These are phyloP conservation scores for Nycticebus coucang DNA, from an alignment of 2,113 vertebrate species.

Conservation along the genomic window DNA sequence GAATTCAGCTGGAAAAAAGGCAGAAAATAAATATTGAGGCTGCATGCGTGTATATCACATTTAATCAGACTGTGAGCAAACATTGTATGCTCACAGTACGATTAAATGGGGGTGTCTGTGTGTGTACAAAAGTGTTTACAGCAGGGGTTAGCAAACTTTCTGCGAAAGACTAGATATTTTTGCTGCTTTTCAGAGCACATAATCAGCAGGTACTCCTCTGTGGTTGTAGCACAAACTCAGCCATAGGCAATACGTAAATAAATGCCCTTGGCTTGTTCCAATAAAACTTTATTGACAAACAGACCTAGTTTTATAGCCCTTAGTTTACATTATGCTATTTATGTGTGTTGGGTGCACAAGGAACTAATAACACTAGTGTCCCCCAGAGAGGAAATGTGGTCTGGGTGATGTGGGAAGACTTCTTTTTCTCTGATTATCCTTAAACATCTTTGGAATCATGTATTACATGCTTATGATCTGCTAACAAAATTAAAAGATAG, in stretches of 20 bases:
- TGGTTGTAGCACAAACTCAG: background rate
- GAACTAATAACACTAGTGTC: background rate
- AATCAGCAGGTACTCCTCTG: background rate
- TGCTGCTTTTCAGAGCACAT: too few relatives aligned
- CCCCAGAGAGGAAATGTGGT: background rate
- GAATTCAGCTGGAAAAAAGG: background rate
- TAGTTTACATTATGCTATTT: accelerated
- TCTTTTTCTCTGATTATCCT: background rate
- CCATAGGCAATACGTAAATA: background rate
- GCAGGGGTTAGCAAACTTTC: background rate
- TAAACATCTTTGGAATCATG: background rate
- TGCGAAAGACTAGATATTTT: background rate
- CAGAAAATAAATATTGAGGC: background rate
- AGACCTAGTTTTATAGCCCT: background rate
- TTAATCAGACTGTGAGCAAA: too few relatives aligned
- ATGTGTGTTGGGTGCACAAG: background rate
- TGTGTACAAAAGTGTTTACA: background rate
- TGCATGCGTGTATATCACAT: background rate
- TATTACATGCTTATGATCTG: background rate
- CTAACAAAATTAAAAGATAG: background rate
- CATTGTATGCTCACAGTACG: too few relatives aligned
- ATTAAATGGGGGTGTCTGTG: background rate
- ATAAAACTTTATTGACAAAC: background rate
- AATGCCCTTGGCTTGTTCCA: background rate
- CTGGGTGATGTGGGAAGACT: background rate